Base-by-base conservation (phyloP, 1,140 invertebrate species). In the Helicoverpa armigera region DNA sequence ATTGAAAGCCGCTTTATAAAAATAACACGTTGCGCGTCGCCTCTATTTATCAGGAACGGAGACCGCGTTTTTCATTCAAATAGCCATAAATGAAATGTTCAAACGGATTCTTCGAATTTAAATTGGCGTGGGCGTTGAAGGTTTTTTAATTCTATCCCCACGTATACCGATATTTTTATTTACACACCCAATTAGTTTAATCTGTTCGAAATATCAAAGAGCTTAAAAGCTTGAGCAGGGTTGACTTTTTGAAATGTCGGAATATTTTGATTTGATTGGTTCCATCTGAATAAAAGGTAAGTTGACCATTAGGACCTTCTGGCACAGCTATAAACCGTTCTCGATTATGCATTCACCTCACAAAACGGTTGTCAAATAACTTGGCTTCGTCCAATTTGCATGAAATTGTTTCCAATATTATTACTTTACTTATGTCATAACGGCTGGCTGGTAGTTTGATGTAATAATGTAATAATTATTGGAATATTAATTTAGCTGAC, bases 331-430 rank as follows among this genome's bases (percentile, higher is more conserved):
- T 23, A 67, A 67, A 53, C n/a, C 16, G 23, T 56, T 12, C 51
- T 67, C 29, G 51, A 54, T 54, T 77, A 67, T 76, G 16, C 60
- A 77, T 77, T 77, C 48, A 53, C 60, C 2, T 60, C 50, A 14
- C 13, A 67, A 54, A 65, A 29, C 35, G 60, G 7, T 67, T 54
- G 43, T 67, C 67, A n/a, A 65, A 65, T 43, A 53, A 23, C 56
- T 63, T 75, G 7, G 14, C 60, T 48, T 77, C 61, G 23, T 53
- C 48, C n/a, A 65, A 75, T 75, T 75, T 75, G 73, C 73, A 61
- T 61, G 54, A 65, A 65, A 65, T 65, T 65, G 60, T 77, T 54
- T 77, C 29, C 12, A 54, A 77, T 77, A 77, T 77, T 77, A 77
- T 77, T 67, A 67, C 23, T 50, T 65, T n/a, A n/a, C n/a, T n/a